phyloP scores from a whole-genome alignment of 2,888 invertebrate genomes.

The Meteorus colon region DNA sequence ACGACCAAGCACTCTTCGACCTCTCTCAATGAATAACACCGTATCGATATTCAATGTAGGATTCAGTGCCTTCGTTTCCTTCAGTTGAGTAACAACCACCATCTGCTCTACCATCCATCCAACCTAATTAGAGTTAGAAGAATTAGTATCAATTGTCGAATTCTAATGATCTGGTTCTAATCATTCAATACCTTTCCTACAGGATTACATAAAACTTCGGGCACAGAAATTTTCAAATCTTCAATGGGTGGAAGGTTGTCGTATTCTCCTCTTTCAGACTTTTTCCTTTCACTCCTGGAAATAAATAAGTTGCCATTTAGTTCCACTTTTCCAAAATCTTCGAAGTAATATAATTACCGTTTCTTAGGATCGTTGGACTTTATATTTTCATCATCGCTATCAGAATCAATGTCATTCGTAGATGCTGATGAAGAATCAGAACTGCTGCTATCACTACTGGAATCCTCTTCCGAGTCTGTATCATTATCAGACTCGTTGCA shows the following conservation, averaged over 20 bases:
- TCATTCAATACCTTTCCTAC: slow-evolving; percentile 79
- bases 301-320: background rate
- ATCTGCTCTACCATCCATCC: slow-evolving; percentile 69
- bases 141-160: slow-evolving; percentile 9
- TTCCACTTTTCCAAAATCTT: background rate
- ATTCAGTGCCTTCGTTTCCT: slow-evolving; percentile 77
- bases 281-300: slow-evolving; percentile 34
- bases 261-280: slow-evolving; percentile 75
- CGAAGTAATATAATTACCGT: slow-evolving; percentile 28
- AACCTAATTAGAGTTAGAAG: slow-evolving; percentile 69
- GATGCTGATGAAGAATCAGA: slow-evolving; percentile 49
- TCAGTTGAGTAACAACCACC: slow-evolving; percentile 80
- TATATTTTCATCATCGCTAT: slow-evolving; percentile 44
- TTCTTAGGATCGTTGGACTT: slow-evolving; percentile 40
- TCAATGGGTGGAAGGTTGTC: slow-evolving; percentile 88
- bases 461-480: slow-evolving; percentile 57
- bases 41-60: slow-evolving; percentile 91
- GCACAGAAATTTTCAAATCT: slow-evolving; percentile 85
- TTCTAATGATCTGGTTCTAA: slow-evolving; percentile 10
- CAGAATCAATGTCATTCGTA: slow-evolving; percentile 49
- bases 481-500: slow-evolving; percentile 43
- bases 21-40: slow-evolving; percentile 88
- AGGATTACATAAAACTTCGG: slow-evolving; percentile 82
- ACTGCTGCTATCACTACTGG: slow-evolving; percentile 52
- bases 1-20: slow-evolving; percentile 83